Base-by-base conservation (phyloP, 2,113 vertebrate genomes). In the Suncus etruscus region DNA sequence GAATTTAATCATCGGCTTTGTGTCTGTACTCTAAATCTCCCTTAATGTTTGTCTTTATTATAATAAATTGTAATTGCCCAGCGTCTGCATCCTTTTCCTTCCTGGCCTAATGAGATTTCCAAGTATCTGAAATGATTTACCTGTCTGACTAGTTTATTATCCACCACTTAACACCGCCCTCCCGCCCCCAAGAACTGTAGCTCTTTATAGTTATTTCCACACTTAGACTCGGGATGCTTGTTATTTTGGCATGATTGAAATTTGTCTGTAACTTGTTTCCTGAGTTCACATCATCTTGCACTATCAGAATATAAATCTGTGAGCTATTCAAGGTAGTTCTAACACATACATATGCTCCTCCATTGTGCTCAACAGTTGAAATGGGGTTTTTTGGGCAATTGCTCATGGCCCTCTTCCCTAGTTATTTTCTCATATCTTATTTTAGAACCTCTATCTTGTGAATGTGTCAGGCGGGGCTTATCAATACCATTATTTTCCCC, bases 11-110 rank as follows among this genome's bases (percentile, higher is more conserved):
- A 95, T 87, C 1, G 0, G 82, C 79, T 89, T 91, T 93, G 83
- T 93, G 81, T 93, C 73, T 93, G n/a, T 91, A 91, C 93, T 95
- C 79, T 95, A 94, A 91, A 95, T 95, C 84, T 94, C 63, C 89
- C 93, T 92, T 95, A 94, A 92, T 93, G 47, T 87, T 85, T 89
- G 87, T 85, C 68, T 87, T 94, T 83, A 87, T 91, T 89, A 45
- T 91, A 92, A 93, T 95, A 89, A 81, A 95, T 92, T 95, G 89
- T 92, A 94, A 95, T 95, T 87, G 87, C 51, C 68, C 87, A 69
- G 82, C 75, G 89, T 85, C 78, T 73, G 70, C 78, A 87, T 89
- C 86, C 76, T n/a, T 87, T 91, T 73, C 69, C 54, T 20, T 91
- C 51, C 87, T 89, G 78, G 76, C 78, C 70, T 92, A 95, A 93